Base-by-base conservation (phyloP, 2,888 invertebrate species). In the Pinctada fucata region DNA sequence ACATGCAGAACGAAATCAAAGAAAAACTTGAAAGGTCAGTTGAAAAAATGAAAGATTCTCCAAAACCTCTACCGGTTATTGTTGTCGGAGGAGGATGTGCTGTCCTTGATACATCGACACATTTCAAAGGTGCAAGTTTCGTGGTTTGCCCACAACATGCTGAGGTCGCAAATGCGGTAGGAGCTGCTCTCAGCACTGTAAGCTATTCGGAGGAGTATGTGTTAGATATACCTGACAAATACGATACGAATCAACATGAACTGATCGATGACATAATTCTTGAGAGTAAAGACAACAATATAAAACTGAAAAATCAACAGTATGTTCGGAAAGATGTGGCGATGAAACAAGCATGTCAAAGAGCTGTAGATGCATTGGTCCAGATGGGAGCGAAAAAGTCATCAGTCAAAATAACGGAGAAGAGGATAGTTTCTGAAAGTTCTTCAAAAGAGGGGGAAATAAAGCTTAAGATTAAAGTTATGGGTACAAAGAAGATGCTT, bases 131-230 rank as follows among this genome's bases (percentile, higher is more conserved):
- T 2, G 80, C 86, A 5, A 84, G 84, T 6, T 69, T 80, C 31
- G 69, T 89, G 1, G 71, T 87, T 3, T 67, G 80, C 3, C 90
- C 90, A 4, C 74, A 83, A 16, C 75, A 88, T 76, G 85, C 79
- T 52, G 86, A 89, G 67, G 91, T 91, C n/a, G 91, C 91, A 4
- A 92, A 92, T 83, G 91, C 92, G 3, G 87, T 92, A 2, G 92
- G 92, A 6, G 92, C 92, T 3, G 92, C 91, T 2, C 82, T 91
- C 1, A 88, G 91, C 74, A 90, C 91, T 75, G 85, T 91, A 2
- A 86, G 90, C 2, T 86, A 86, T 2, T 83, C 65, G 16, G 79
- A 88, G 3, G 91, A 91, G 67, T 72, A 79, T 2, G 86, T 90
- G 2, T 85, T 87, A 5, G 84, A 83, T 70, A 77, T 91, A 31